Evolutionary conservation across 2,797 vertebrate species (phyloP).

Genomic region (Sylvilagus floridanus): DNA sequence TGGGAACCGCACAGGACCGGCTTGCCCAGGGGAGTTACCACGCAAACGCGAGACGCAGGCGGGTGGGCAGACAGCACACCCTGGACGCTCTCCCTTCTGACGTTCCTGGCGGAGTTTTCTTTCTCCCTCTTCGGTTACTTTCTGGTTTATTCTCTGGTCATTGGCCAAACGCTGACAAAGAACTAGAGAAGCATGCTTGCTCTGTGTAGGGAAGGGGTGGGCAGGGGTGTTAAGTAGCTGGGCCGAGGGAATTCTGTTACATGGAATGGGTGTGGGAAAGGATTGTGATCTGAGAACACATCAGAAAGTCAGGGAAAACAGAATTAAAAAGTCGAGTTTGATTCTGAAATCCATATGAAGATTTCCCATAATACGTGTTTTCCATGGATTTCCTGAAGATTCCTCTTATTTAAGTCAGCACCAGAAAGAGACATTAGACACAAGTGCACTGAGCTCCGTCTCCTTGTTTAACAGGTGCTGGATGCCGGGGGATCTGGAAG

Average conservation of each 20-base stretch:
- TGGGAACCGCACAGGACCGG: slow-evolving; percentile 3
- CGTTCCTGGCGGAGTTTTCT: not conserved
- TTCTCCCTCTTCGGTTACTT: not conserved
- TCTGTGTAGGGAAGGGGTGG: no score
- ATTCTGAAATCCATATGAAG: no score
- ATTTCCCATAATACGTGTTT: no score
- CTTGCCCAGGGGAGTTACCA: not conserved
- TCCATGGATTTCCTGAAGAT: no score
- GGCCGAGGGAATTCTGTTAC: not conserved
- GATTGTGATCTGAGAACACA: no score
- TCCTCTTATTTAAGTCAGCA: no score
- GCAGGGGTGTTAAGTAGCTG: accelerated
- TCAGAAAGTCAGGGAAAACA: no score
- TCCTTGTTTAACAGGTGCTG: not conserved
- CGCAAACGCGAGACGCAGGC: not conserved
- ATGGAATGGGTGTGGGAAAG: not conserved
- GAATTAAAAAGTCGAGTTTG: no score
- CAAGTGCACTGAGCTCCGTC: no score
- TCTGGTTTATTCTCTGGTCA: not conserved
- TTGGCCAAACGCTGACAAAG: not conserved
- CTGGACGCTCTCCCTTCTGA: not conserved
- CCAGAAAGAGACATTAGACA: not conserved
- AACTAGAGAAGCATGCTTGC: accelerated
- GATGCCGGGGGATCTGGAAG: no score
- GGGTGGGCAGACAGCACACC: not conserved